Percentiles rank a stretch among this genome's conserved stretches.
These are phyloP conservation scores for Mormyrus iriodes DNA, from an alignment of 2,113 vertebrate species.

Conservation along the genomic window DNA sequence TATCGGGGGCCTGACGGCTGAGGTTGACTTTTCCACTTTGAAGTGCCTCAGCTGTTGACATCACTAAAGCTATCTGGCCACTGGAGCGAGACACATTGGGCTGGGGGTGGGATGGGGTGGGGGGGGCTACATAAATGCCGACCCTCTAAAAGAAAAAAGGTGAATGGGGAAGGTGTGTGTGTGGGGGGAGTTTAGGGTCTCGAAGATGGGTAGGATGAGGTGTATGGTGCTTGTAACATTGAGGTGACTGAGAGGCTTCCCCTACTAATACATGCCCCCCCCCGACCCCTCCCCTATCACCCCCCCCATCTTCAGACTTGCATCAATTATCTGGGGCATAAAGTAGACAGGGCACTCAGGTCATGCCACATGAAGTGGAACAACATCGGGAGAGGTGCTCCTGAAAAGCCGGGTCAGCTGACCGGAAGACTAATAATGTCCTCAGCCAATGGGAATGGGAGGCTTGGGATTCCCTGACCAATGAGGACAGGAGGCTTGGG, in stretches of 20 bases:
- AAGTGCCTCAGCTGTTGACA: constrained; percentile 25
- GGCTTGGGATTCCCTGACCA: constrained; percentile 73
- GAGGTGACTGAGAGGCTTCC: constrained; percentile 67
- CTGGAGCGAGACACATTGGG: constrained; percentile 3
- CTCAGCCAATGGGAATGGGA: constrained; percentile 71
- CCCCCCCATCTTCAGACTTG: constrained; percentile 42
- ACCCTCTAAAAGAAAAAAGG: constrained; percentile 8
- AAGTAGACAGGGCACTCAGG: constrained; percentile 67
- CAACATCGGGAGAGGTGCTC: constrained; percentile 77
- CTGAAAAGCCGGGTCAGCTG: constrained; percentile 70
- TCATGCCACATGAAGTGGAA: constrained; percentile 93
- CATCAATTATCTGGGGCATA: constrained; percentile 74
- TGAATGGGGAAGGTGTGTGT: not conserved
- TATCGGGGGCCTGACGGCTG: not conserved
- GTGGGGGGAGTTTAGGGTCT: not conserved
- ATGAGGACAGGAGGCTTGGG: constrained; percentile 77
- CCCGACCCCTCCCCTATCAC: no score
- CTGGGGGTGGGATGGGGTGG: not conserved
- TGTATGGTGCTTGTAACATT: constrained; percentile 49
- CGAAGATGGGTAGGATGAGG: constrained; percentile 27
- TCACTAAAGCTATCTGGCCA: constrained; percentile 14
- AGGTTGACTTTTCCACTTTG: constrained; percentile 24
- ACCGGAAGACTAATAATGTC: constrained; percentile 65
- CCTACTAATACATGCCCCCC: constrained; percentile 68
- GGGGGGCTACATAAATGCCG: constrained; percentile 12